Percentiles rank a stretch among this genome's conserved stretches.
phyloP scores from a whole-genome alignment of 2,113 vertebrate species.

The Ia io region DNA sequence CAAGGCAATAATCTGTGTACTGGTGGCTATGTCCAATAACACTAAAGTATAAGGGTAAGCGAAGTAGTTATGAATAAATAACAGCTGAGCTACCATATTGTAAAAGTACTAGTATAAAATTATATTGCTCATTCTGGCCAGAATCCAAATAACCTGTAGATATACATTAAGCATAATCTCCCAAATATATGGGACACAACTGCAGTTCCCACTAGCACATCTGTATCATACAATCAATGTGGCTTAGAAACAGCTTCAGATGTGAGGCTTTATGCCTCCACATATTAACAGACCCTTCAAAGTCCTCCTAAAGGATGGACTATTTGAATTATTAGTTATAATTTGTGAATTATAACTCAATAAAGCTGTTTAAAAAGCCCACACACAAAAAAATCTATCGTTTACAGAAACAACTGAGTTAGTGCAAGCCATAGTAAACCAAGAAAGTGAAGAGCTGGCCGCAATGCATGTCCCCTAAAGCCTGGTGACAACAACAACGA shows the following conservation, averaged over 20 bases:
- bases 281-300: neutral
- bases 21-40: neutral
- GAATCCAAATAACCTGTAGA: constrained; percentile 36
- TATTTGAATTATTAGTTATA: neutral
- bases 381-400: neutral
- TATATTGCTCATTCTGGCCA: neutral
- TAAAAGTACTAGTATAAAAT: neutral
- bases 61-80: neutral
- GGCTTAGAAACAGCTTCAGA: neutral
- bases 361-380: neutral
- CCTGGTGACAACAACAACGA: neutral
- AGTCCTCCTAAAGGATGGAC: neutral
- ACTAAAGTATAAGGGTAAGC: neutral
- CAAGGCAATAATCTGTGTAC: neutral
- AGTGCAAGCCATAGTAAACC: neutral
- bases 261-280: neutral
- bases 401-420: neutral
- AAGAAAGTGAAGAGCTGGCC: neutral
- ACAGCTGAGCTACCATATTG: neutral
- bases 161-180: neutral
- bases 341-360: neutral
- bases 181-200: neutral
- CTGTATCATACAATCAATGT: neutral
- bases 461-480: neutral
- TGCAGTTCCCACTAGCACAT: neutral